phyloP scores from a whole-genome alignment of 2,888 invertebrate species.

The Galeruca laticollis region DNA sequence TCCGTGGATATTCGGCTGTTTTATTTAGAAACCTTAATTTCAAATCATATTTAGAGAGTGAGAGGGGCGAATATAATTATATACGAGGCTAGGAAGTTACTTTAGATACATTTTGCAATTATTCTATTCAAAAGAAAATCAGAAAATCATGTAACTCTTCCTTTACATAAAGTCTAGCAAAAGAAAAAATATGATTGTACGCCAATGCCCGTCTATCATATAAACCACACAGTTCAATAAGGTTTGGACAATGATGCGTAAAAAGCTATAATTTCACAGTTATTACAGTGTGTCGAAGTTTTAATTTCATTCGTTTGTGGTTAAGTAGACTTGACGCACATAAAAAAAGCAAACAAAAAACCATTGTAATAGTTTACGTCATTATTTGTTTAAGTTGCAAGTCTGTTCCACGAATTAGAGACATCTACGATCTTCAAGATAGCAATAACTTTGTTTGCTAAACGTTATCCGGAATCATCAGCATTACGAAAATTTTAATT shows the following conservation, averaged over 20 bases:
- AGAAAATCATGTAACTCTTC: too few relatives aligned
- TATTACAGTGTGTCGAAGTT: slow-evolving; percentile 15
- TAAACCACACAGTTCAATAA: background rate
- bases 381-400: background rate
- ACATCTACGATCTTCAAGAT: background rate
- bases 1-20: too few relatives aligned
- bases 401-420: background rate
- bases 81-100: too few relatives aligned
- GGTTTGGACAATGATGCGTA: slow-evolving; percentile 14
- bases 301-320: slow-evolving; percentile 16
- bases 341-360: background rate
- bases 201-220: background rate
- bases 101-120: too few relatives aligned
- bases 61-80: too few relatives aligned
- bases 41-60: too few relatives aligned
- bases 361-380: background rate
- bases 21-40: too few relatives aligned
- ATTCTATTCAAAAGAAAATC: too few relatives aligned
- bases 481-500: background rate
- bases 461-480: background rate
- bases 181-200: background rate
- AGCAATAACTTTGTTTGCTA: background rate
- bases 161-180: too few relatives aligned
- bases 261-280: slow-evolving; percentile 20
- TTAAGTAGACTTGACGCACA: background rate